Evolutionary conservation across 2,888 invertebrate genomes (phyloP).

Genomic region (Dichetophora obliterata): DNA sequence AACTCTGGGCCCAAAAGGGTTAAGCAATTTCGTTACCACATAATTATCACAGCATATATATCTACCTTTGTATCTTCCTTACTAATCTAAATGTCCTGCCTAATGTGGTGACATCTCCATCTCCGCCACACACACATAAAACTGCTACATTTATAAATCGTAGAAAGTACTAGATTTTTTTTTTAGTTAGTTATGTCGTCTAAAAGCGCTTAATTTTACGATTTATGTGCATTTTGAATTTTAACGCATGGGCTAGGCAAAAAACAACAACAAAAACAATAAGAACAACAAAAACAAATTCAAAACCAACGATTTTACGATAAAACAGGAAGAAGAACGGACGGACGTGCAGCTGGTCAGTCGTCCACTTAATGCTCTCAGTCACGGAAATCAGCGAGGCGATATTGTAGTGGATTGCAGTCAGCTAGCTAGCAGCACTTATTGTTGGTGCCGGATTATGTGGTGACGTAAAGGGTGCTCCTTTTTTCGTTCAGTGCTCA

Average conservation of each 20-base stretch:
- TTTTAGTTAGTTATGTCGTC: background rate
- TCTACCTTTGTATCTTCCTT: background rate
- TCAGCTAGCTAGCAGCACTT: background rate
- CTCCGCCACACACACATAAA: background rate
- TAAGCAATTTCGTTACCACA: background rate
- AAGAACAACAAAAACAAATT: background rate
- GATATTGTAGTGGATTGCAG: constrained; percentile 31
- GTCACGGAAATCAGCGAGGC: constrained; percentile 61
- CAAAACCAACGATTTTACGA: background rate
- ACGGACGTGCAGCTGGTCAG: constrained; percentile 46
- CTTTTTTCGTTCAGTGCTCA: background rate
- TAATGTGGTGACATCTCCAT: background rate
- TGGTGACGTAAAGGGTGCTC: background rate
- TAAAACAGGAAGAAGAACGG: background rate
- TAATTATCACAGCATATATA: too few species aligned
- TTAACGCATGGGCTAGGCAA: background rate
- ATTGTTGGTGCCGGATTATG: background rate
- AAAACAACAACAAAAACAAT: background rate
- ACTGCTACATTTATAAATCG: background rate
- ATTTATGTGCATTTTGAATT: constrained; percentile 31
- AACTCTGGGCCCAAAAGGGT: too few species aligned
- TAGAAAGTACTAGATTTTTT: background rate
- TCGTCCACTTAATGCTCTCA: constrained; percentile 61
- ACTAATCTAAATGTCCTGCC: constrained; percentile 8
- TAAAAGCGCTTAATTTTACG: constrained; percentile 33